Evolutionary conservation across 2,113 vertebrate species (phyloP).

Genomic region (Ivindomyrus marchei): DNA sequence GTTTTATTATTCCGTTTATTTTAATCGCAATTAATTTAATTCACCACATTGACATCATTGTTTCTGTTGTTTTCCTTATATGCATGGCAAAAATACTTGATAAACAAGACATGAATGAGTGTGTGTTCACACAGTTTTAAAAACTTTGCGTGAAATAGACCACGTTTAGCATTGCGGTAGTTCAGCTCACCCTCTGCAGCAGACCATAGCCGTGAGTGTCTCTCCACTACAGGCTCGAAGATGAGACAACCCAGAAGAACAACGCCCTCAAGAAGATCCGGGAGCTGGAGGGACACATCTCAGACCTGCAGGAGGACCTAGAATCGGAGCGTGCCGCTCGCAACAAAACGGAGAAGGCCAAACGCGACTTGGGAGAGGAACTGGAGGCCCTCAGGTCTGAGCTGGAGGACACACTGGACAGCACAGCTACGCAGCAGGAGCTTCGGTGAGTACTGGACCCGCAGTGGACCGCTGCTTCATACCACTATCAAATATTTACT

Average conservation of each 20-base stretch:
- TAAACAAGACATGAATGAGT: not conserved
- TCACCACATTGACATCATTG: not conserved
- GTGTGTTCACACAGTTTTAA: not conserved
- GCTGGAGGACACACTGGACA: slow-evolving; percentile 81
- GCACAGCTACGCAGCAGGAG: slow-evolving; percentile 80
- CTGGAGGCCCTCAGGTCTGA: slow-evolving; percentile 82
- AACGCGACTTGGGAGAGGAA: slow-evolving; percentile 79
- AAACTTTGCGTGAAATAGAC: not conserved
- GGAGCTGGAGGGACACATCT: slow-evolving; percentile 78
- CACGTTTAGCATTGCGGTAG: not conserved
- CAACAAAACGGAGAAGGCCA: slow-evolving; percentile 81
- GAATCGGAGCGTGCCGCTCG: slow-evolving; percentile 73
- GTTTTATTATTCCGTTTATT: not conserved
- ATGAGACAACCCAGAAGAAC: slow-evolving; percentile 77
- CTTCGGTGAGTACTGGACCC: slow-evolving; percentile 58
- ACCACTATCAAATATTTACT: not conserved
- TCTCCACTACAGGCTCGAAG: slow-evolving; percentile 64
- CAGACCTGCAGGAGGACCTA: slow-evolving; percentile 81
- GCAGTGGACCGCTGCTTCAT: not conserved
- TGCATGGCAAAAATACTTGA: not conserved
- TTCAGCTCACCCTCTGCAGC: not conserved
- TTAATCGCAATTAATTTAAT: not conserved
- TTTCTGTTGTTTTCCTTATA: not conserved
- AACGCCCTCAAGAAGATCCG: slow-evolving; percentile 82
- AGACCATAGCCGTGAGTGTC: not conserved